Percentiles rank a stretch among this genome's conserved stretches.
These are phyloP conservation scores for Ictalurus punctatus DNA, from an alignment of 2,113 vertebrate genomes.

Conservation along the genomic window DNA sequence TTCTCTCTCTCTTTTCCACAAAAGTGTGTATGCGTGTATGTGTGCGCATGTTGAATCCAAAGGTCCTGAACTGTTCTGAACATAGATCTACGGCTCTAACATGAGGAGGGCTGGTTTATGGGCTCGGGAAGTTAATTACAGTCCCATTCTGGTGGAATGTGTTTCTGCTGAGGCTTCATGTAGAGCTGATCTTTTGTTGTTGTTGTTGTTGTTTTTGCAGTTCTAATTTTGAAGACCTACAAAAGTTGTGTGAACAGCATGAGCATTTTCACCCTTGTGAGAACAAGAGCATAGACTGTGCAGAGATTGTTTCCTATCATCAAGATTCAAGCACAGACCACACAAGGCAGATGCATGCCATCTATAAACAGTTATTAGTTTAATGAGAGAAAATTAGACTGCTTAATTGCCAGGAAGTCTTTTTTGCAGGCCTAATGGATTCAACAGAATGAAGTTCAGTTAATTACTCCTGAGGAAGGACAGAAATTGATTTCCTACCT, in stretches of 20 bases:
- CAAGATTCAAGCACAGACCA: not conserved
- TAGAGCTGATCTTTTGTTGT: not conserved
- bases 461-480: not conserved
- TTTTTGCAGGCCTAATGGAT: not conserved
- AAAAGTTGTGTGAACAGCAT: not conserved
- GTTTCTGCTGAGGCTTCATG: not conserved
- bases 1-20: slow-evolving; percentile 15
- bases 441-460: not conserved
- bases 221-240: not conserved
- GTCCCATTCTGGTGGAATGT: slow-evolving; percentile 33
- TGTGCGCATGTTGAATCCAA: slow-evolving; percentile 4
- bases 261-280: not conserved
- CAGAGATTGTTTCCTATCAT: not conserved
- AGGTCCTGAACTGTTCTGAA: not conserved
- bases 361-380: slow-evolving; percentile 14
- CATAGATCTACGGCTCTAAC: not conserved
- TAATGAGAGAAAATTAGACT: not conserved
- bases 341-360: not conserved
- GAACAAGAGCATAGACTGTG: not conserved
- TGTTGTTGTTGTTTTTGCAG: not conserved
- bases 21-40: slow-evolving; percentile 12
- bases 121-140: slow-evolving; percentile 34
- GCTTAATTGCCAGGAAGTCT: not conserved
- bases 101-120: slow-evolving; percentile 4
- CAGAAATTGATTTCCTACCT: not conserved